Conservation (phyloP, 2,888 invertebrate species). For the Dromius quadrimaculatus region DNA sequence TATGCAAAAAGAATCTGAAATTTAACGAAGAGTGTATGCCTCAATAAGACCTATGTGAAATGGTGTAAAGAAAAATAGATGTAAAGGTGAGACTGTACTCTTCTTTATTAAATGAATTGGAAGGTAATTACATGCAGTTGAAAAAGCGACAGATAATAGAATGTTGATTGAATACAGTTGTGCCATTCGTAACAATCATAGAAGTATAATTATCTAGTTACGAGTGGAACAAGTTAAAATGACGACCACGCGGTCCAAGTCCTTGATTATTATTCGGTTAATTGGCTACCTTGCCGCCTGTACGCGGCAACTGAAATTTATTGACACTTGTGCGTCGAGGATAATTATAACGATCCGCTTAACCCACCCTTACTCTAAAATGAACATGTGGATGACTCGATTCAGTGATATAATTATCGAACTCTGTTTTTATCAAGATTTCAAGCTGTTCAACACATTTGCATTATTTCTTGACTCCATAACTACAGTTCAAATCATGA, state of each 20-base stretch:
- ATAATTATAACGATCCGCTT: slow-evolving; percentile 20
- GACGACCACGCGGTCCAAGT: slow-evolving; percentile 13
- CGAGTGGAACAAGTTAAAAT: slow-evolving; percentile 6
- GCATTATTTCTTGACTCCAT: too few relatives aligned
- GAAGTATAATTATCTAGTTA: slow-evolving; percentile 9
- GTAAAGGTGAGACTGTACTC: too few relatives aligned
- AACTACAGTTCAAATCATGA: too few relatives aligned
- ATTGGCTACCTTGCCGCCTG: slow-evolving; percentile 30
- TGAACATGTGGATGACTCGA: slow-evolving; percentile 22
- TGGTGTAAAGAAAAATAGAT: too few relatives aligned
- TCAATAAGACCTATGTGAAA: too few relatives aligned
- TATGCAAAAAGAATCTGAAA: too few relatives aligned
- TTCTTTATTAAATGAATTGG: too few relatives aligned
- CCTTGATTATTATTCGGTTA: slow-evolving; percentile 28
- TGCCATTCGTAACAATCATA: background rate
- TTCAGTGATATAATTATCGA: slow-evolving; percentile 1
- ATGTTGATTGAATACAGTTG: background rate
- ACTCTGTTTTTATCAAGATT: slow-evolving; percentile 16
- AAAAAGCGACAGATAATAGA: background rate
- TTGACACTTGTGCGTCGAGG: slow-evolving; percentile 33
- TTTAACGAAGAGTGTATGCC: too few relatives aligned
- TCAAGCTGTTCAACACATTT: too few relatives aligned
- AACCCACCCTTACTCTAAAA: slow-evolving; percentile 4
- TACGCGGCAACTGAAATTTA: slow-evolving; percentile 25
- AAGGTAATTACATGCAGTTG: too few relatives aligned